Evolutionary conservation across 2,888 invertebrate genomes (phyloP).

Genomic region (Apotomis turbidana): DNA sequence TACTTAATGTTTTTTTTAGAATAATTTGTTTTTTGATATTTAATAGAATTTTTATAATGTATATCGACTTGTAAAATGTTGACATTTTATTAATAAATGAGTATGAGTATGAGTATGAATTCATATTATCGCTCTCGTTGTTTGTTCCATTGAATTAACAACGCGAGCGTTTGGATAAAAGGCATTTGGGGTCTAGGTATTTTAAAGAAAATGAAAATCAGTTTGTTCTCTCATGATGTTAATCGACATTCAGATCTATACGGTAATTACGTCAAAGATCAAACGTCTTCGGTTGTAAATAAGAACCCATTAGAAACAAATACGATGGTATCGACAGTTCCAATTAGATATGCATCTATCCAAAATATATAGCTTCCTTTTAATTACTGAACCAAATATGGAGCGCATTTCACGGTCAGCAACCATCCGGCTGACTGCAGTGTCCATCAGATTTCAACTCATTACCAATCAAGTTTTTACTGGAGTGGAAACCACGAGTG

Average conservation of each 20-base stretch:
- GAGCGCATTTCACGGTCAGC: conserved; percentile 54
- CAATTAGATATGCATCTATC: conserved; percentile 62
- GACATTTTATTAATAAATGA: too few relatives aligned
- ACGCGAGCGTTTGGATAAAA: too few relatives aligned
- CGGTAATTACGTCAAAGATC: conserved; percentile 2
- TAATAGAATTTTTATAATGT: too few relatives aligned
- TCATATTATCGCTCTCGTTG: too few relatives aligned
- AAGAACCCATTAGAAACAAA: conserved; percentile 15
- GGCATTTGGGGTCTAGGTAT: too few relatives aligned
- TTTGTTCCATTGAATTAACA: too few relatives aligned
- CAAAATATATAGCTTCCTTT: conserved; percentile 62
- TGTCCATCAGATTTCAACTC: neutral
- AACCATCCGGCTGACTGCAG: conserved; percentile 1
- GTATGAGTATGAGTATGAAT: too few relatives aligned
- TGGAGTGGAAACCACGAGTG: neutral
- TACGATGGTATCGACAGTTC: conserved; percentile 45
- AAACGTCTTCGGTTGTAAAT: conserved; percentile 11
- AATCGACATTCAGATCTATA: neutral
- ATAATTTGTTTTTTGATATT: too few relatives aligned
- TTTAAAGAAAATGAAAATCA: too few relatives aligned
- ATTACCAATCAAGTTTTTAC: neutral
- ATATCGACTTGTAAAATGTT: too few relatives aligned
- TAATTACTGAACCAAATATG: conserved; percentile 29
- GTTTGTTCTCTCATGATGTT: too few relatives aligned
- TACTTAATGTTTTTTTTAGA: too few relatives aligned